Evolutionary conservation across 2,113 vertebrate species (phyloP), one percentile per base, ranked within the genome.

Genomic region (Scatophagus argus): DNA sequence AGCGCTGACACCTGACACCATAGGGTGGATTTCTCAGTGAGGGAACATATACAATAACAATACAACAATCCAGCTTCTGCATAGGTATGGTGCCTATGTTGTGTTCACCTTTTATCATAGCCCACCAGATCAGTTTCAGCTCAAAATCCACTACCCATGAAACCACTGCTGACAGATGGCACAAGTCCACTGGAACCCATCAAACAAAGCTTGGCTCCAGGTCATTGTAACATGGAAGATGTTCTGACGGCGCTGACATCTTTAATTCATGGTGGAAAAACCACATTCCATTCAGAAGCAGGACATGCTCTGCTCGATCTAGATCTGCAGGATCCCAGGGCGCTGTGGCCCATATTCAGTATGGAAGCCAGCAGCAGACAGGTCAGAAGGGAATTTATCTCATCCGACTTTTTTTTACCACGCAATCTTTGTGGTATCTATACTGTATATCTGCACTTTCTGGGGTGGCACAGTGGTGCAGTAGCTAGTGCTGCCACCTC

Each of bases 221-320:
- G 21, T 71, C 39, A 65, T 27, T 1, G 38, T 70, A 75, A 77
- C 73, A 34, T 64, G 52, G 44, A 74, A 46, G 38, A 67, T 34
- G 47, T 65, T 74, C 81, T 44, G 13, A 54, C 71, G 0, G 63
- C 54, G 44, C 34, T 21, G 41, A 65, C 58, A 88, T 89, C 56
- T 88, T 89, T 91, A 89, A 90, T 89, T 90, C 85, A 89, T 84
- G 39, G 63, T 23, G 77, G 87, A 83, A 83, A 87, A 64, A 77
- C 73, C 21, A 64, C 34, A 55, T 65, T 61, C 10, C 39, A 62
- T 77, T 64, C 19, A 61, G 46, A 71, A 74, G 61, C 78, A 68
- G 61, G 47, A 7, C 27, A 21, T 21, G 55, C 51, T 71, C 44
- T 55, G 63, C 36, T 51, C 68, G 52, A 64, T 69, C 52, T 70